Evolutionary conservation across 2,888 invertebrate species (phyloP).

Genomic region (Atethmia centrago): DNA sequence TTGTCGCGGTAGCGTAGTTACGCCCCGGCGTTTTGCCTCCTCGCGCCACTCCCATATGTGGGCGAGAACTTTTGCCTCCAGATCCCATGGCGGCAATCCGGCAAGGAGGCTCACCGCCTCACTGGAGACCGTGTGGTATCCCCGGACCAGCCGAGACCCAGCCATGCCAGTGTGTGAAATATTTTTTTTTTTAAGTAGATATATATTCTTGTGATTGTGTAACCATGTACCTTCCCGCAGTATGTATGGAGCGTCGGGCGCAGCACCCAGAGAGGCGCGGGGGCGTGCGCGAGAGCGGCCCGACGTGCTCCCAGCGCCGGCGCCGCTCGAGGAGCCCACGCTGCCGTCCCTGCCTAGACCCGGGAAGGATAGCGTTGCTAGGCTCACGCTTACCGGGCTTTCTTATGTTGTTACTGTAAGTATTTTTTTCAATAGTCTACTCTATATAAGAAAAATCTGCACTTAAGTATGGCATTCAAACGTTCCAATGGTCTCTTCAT

Average conservation of each 20-base stretch:
- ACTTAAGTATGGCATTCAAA: neutral
- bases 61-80: no score
- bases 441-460: neutral
- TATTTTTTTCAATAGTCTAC: slow-evolving; percentile 54
- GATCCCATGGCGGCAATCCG: no score
- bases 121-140: no score
- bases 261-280: slow-evolving; percentile 88
- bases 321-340: slow-evolving; percentile 81
- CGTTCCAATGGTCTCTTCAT: no score
- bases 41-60: no score
- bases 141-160: no score
- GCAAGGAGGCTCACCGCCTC: no score
- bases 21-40: no score
- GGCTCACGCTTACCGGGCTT: slow-evolving; percentile 95
- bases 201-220: neutral
- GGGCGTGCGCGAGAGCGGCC: slow-evolving; percentile 87
- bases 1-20: no score
- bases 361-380: slow-evolving; percentile 95
- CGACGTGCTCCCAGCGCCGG: slow-evolving; percentile 87
- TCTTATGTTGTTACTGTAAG: slow-evolving; percentile 95
- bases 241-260: slow-evolving; percentile 90
- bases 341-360: slow-evolving; percentile 82
- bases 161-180: no score
- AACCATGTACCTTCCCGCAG: slow-evolving; percentile 64
- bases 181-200: no score